Percentiles rank a stretch among this genome's conserved stretches.
phyloP scores from a whole-genome alignment of 2,888 invertebrate genomes.

The Neria commutata region DNA sequence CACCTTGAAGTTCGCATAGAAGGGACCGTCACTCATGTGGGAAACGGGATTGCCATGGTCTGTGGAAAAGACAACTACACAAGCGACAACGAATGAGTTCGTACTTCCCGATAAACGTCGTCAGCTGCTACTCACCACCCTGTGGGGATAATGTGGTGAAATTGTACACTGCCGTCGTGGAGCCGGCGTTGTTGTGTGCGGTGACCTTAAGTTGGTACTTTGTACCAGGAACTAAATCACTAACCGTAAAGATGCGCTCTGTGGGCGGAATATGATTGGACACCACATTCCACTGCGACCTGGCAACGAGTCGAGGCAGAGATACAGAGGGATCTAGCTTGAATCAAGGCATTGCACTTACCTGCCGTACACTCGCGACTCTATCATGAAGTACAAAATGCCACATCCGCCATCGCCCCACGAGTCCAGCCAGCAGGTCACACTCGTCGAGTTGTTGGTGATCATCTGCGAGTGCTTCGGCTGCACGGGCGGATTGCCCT shows the following conservation, averaged over 20 bases:
- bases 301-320: slow-evolving; percentile 13
- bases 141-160: slow-evolving; percentile 80
- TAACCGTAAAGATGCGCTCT: slow-evolving; percentile 80
- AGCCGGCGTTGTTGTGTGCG: slow-evolving; percentile 87
- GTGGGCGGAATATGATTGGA: slow-evolving; percentile 83
- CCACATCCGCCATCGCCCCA: slow-evolving; percentile 92
- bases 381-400: slow-evolving; percentile 83
- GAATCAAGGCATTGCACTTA: slow-evolving; percentile 15
- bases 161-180: slow-evolving; percentile 81
- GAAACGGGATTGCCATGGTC: slow-evolving; percentile 72
- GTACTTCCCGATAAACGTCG: neutral
- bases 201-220: slow-evolving; percentile 75
- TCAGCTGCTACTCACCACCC: slow-evolving; percentile 69
- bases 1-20: slow-evolving; percentile 70
- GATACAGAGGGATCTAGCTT: neutral
- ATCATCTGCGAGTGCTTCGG: slow-evolving; percentile 81
- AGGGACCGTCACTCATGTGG: slow-evolving; percentile 70
- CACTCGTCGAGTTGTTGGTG: slow-evolving; percentile 84
- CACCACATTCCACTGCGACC: slow-evolving; percentile 75
- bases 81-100: neutral
- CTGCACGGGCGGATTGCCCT: slow-evolving; percentile 80
- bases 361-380: slow-evolving; percentile 70
- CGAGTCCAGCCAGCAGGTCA: slow-evolving; percentile 83
- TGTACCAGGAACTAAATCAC: slow-evolving; percentile 76
- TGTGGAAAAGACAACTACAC: slow-evolving; percentile 65